These are phyloP conservation scores for Psettodes erumei DNA, from an alignment of 2,113 vertebrate species.

Conservation along the genomic window DNA sequence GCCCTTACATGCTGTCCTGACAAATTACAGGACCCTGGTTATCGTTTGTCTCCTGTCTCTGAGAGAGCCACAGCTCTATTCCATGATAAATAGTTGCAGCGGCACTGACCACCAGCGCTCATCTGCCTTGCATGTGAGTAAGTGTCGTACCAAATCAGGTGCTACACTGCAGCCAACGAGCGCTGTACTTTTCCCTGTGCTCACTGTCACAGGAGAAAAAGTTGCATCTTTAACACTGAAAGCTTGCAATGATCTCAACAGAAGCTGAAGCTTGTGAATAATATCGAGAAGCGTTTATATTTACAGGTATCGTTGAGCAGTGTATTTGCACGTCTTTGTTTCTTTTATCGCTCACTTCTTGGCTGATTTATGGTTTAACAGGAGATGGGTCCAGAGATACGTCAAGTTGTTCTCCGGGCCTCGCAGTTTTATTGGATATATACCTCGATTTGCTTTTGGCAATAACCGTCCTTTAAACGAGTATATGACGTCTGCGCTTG, in stretches of 20 bases:
- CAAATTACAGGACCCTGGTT: neutral
- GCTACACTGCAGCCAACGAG: neutral
- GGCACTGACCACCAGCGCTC: neutral
- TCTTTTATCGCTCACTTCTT: conserved; percentile 38
- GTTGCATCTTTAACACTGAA: neutral
- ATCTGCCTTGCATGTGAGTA: conserved; percentile 14
- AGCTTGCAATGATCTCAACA: conserved; percentile 13
- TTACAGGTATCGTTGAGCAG: conserved; percentile 24
- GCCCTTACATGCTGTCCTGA: neutral
- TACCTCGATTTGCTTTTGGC: conserved; percentile 36
- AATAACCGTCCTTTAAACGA: conserved; percentile 55
- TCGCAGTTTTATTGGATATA: conserved; percentile 47
- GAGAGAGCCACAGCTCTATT: neutral
- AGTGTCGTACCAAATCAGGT: neutral
- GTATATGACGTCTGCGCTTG: conserved; percentile 32
- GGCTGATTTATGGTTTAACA: conserved; percentile 55
- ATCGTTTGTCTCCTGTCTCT: conserved; percentile 9
- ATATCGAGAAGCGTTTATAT: conserved; percentile 12
- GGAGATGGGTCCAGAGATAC: neutral
- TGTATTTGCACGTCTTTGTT: conserved; percentile 4
- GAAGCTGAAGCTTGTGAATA: conserved; percentile 2
- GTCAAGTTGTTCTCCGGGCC: conserved; percentile 29
- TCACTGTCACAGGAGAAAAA: neutral
- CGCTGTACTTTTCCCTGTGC: neutral
- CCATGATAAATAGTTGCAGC: conserved; percentile 13